Evolutionary conservation across 2,797 vertebrate species (phyloP).

Genomic region (Acipenser oxyrinchus): DNA sequence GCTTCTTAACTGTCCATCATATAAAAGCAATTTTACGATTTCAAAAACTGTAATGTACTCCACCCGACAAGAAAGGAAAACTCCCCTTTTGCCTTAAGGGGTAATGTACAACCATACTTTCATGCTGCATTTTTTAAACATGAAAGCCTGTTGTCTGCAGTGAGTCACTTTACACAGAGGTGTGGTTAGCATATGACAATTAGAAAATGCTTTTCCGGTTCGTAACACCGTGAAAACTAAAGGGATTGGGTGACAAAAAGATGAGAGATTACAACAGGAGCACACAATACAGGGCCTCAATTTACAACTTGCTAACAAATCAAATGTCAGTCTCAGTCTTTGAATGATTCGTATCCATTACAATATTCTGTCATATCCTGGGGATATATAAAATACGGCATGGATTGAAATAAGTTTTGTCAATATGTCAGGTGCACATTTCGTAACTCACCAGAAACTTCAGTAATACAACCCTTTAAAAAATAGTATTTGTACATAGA

Average conservation of each 20-base stretch:
- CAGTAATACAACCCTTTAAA: no score
- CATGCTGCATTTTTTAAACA: no score
- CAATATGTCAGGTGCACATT: not conserved
- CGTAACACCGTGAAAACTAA: constrained; percentile 1
- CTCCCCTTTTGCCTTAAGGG: no score
- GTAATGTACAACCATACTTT: no score
- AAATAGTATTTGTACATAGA: no score
- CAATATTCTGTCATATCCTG: not conserved
- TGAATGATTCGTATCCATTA: not conserved
- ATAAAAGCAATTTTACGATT: no score
- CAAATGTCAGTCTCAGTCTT: not conserved
- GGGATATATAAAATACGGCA: not conserved
- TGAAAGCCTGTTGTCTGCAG: not conserved
- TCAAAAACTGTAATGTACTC: no score
- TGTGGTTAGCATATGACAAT: not conserved
- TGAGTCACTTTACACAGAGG: not conserved
- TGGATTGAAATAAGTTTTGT: not conserved
- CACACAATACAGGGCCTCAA: not conserved
- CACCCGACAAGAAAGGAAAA: no score
- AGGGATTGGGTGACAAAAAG: not conserved
- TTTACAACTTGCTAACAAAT: not conserved
- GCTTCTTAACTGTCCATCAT: no score
- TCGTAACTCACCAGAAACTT: no score
- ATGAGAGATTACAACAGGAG: not conserved
- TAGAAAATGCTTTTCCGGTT: not conserved